Base-by-base conservation (phyloP, 2,113 vertebrate genomes). In the Crotophaga sulcirostris region DNA sequence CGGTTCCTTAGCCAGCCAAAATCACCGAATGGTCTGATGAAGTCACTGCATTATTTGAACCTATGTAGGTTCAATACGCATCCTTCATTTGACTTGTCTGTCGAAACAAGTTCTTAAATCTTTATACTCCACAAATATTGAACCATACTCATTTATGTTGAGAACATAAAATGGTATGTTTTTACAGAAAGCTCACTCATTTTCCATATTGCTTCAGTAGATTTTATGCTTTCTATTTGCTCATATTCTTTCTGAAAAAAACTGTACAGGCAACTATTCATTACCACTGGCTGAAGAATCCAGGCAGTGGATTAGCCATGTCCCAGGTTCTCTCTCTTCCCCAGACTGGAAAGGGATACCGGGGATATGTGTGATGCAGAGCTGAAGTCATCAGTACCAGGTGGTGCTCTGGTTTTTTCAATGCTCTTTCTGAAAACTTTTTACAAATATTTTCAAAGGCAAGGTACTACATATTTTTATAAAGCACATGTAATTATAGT, bases 21-120 rank as follows among this genome's bases (percentile, higher is more conserved):
- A 92, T 84, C 90, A 87, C 49, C 72, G 91, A 83, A 94, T 34
- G 69, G 63, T 77, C 83, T 95, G 91, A 95, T 93, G 90, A 97
- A 96, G 89, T 97, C 91, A 95, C 77, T 67, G 60, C 84, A 55
- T 78, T 76, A 7, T 78, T 89, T 83, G 58, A 44, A 5, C 25
- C 21, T 64, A 18, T 63, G 7, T 79, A 19, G 77, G 5, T 90
- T 63, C 68, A 58, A 21, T 44, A 52, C 62, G 28, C 13, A 9
- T 59, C 88, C 49, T 68, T 95, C n/a, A 67, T 17, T 69, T 2
- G 2, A 70, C 82, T 92, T 85, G 38, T 64, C 69, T 6, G 2
- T 11, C 78, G 34, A 62, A 75, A 6, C 38, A 72, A 77, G 40
- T 69, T 80, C 58, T 94, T 20, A 72, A 90, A 81, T 64, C 45